Conservation (phyloP, 1,140 invertebrate species). For the Phymorhynchus buccinoides region DNA sequence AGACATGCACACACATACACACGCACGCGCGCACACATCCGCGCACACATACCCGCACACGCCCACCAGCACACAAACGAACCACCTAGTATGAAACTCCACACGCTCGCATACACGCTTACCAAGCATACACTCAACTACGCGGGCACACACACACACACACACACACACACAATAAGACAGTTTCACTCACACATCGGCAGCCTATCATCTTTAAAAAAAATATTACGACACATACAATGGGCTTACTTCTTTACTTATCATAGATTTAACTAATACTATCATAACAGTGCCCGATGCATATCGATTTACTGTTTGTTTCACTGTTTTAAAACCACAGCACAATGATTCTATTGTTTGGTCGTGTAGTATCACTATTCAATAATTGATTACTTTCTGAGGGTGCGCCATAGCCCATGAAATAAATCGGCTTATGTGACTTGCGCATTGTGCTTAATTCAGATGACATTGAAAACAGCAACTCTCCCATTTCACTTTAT, state of each 20-base stretch:
- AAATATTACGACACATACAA: neutral
- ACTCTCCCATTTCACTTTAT: neutral
- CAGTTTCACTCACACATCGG: neutral
- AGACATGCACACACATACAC: slow-evolving; percentile 13
- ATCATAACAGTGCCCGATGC: no score
- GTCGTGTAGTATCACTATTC: no score
- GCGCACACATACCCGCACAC: slow-evolving; percentile 19
- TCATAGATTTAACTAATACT: neutral
- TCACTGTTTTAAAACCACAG: neutral
- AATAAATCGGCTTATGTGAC: no score
- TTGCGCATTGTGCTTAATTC: no score
- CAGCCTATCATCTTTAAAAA: neutral
- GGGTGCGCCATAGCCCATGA: no score
- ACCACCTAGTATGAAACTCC: neutral
- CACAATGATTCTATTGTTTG: neutral
- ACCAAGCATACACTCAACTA: neutral
- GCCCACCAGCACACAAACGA: neutral
- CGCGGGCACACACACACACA: neutral
- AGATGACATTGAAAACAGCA: neutral
- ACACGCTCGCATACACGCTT: neutral
- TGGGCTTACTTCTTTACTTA: neutral
- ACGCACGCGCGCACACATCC: slow-evolving; percentile 8
- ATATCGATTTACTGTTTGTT: neutral
- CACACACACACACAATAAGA: neutral
- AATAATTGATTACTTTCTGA: no score